Evolutionary conservation across 2,113 vertebrate species (phyloP), one percentile per base, ranked within the genome.

Genomic region (Holacanthus passer): DNA sequence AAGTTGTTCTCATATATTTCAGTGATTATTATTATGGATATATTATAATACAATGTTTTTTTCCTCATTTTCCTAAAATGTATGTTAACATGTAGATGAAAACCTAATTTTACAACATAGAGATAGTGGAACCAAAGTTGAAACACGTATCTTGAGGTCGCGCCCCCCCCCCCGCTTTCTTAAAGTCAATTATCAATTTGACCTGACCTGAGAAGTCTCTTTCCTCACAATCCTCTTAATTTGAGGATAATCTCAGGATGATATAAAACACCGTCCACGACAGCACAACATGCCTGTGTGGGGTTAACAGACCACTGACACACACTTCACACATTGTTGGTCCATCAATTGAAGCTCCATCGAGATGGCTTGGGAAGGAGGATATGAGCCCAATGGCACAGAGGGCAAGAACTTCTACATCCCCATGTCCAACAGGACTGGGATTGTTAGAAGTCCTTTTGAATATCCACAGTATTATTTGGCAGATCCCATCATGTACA

Each of bases 341-440:
- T 79, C 8, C 20, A 43, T 65, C n/a, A 17, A 27, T 6, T 39
- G 47, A 78, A 84, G 22, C 64, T 50, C 52, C 48, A 41, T n/a
- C 10, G 39, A 79, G 32, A 88, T 88, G 86, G 82, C 0, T 11
- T 88, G 86, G 88, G 88, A 90, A 0, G 74, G 80, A 79, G 85
- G 85, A 76, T 9, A 75, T 16, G 86, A 88, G 83, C 66, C 73
- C 37, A 88, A 91, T 69, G 96, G 96, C 89, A 96, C 96, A 0
- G 96, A 96, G 76, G 96, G 96, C 41, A 78, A 92, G 67, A 96
- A 97, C 89, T 96, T 96, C 84, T 97, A 97, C 14, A 93, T 97
- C 87, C 96, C 96, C 39, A 91, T 96, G 92, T 96, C 95, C 94
- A 97, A 96, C 91, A 95, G 94, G 93, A 96, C 94, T 0, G 96